Percentiles rank a stretch among this genome's conserved stretches.
Conservation (phyloP, 2,888 invertebrate species). For the Caenorhabditis panamensis region DNA sequence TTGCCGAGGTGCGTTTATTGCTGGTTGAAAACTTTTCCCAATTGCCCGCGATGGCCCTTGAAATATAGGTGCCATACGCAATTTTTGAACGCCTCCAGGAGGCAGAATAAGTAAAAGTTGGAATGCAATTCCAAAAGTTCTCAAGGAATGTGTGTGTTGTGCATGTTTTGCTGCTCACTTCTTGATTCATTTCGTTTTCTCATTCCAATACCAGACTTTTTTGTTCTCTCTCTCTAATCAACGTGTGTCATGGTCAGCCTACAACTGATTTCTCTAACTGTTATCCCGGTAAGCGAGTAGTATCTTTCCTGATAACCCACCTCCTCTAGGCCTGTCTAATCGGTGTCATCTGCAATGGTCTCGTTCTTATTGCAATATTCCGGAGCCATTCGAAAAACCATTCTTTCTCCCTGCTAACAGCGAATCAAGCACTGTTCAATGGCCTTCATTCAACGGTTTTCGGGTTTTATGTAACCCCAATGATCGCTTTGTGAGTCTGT, state of each 20-base stretch:
- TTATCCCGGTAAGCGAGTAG: not conserved
- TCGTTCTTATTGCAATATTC: not conserved
- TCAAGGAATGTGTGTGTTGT: no score
- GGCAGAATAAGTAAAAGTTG: no score
- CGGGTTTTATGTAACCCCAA: constrained; percentile 2
- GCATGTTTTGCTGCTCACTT: no score
- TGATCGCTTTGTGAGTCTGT: no score
- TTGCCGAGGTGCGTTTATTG: constrained; percentile 81
- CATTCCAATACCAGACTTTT: no score
- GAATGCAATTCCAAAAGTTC: no score
- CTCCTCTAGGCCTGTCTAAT: no score
- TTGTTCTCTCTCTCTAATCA: no score
- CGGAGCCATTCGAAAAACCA: constrained; percentile 13
- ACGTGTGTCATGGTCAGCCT: no score
- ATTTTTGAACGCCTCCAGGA: constrained; percentile 71
- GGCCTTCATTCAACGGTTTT: not conserved
- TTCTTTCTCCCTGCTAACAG: constrained; percentile 30
- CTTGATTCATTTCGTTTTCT: no score
- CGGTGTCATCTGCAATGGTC: no score
- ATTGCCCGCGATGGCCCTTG: constrained; percentile 76
- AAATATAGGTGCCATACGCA: constrained; percentile 72
- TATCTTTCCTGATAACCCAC: no score
- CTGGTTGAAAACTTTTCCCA: constrained; percentile 80
- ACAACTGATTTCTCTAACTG: not conserved
- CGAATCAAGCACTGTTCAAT: constrained; percentile 21